Percentiles rank a stretch among this genome's conserved stretches.
Evolutionary conservation across 2,113 vertebrate species (phyloP).

Genomic region (Budorcas taxicolor): DNA sequence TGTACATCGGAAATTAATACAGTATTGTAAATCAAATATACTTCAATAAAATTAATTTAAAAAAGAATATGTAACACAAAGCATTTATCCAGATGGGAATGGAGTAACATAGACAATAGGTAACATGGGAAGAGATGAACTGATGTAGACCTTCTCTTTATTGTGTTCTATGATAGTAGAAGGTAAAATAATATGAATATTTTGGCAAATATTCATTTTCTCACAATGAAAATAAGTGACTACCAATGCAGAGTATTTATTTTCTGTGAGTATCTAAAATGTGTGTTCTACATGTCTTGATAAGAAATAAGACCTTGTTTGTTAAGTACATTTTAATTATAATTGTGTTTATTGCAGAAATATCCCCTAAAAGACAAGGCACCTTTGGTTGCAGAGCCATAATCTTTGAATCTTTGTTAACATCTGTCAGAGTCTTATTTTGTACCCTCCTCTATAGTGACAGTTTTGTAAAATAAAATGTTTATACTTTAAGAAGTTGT

Average conservation of each 20-base stretch:
- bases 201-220: background rate
- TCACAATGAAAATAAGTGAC: background rate
- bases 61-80: background rate
- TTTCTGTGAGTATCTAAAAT: background rate
- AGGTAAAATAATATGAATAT: background rate
- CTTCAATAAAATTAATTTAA: background rate
- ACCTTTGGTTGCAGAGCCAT: background rate
- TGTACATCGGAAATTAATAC: background rate
- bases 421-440: slow-evolving; percentile 9
- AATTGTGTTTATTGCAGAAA: background rate
- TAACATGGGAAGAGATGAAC: background rate
- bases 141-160: background rate
- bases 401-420: background rate
- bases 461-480: background rate
- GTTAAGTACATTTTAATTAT: background rate
- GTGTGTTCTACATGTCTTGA: background rate
- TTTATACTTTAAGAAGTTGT: background rate
- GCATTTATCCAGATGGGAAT: background rate
- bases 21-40: background rate
- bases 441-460: background rate
- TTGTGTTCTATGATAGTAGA: background rate
- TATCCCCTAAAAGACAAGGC: background rate
- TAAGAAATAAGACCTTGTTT: background rate
- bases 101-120: background rate
- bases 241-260: background rate